phyloP scores from a whole-genome alignment of 2,113 vertebrate species.

The Pangasianodon hypophthalmus region DNA sequence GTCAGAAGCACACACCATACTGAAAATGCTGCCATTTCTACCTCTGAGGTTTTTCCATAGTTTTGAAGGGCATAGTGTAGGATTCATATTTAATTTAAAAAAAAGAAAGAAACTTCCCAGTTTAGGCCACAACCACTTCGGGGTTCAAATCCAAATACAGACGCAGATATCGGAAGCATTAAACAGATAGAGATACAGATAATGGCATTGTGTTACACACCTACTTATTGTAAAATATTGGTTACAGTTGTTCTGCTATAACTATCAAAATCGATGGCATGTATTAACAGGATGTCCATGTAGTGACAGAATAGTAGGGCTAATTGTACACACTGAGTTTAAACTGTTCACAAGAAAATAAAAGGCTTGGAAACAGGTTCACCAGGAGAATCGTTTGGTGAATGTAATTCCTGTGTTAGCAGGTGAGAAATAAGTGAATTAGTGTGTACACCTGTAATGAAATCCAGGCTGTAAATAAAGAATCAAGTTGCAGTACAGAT shows the following conservation, averaged over 20 bases:
- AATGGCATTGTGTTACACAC: not conserved
- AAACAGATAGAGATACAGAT: not conserved
- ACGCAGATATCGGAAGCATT: not conserved
- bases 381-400: not conserved
- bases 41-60: no score
- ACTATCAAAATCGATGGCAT: not conserved
- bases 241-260: not conserved
- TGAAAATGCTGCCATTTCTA: not conserved
- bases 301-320: not conserved
- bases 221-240: not conserved
- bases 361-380: not conserved
- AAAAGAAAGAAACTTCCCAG: not conserved
- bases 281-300: not conserved
- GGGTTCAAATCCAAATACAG: not conserved
- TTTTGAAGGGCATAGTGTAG: not conserved
- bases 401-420: not conserved
- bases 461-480: conserved; percentile 55
- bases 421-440: conserved; percentile 36
- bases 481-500: conserved; percentile 61
- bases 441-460: conserved; percentile 55
- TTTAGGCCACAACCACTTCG: not conserved
- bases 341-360: not conserved
- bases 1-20: not conserved
- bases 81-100: no score
- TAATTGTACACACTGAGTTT: not conserved